Percentiles rank a stretch among this genome's conserved stretches.
phyloP scores from a whole-genome alignment of 2,888 invertebrate genomes.

The Eucriotettix oculatus region DNA sequence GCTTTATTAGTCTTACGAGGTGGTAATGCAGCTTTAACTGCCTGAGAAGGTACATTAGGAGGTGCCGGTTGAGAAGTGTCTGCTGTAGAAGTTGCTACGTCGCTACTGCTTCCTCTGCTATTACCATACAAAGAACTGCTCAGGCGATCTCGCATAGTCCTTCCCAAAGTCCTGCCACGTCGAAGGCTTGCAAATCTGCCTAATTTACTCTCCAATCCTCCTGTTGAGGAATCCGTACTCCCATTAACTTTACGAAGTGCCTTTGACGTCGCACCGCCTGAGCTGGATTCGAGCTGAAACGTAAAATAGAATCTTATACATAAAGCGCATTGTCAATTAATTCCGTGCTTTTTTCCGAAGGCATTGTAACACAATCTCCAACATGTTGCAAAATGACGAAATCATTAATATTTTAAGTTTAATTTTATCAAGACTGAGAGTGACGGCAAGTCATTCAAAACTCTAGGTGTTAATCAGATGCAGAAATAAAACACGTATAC shows the following conservation, averaged over 20 bases:
- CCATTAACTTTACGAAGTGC: not conserved
- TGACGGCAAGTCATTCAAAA: too few species aligned
- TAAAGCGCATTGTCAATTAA: too few species aligned
- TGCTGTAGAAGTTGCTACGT: constrained; percentile 3
- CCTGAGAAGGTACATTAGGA: not conserved
- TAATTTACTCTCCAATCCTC: constrained; percentile 7
- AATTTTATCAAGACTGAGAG: too few species aligned
- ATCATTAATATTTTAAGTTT: too few species aligned
- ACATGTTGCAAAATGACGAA: too few species aligned
- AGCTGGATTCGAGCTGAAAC: too few species aligned
- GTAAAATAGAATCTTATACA: too few species aligned
- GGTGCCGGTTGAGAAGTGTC: constrained; percentile 21
- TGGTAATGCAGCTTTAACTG: constrained; percentile 14
- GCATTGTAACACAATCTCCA: too few species aligned
- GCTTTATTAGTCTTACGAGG: constrained; percentile 9
- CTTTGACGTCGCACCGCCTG: too few species aligned
- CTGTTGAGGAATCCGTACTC: constrained; percentile 3
- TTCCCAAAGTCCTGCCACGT: constrained; percentile 28
- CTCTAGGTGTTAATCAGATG: too few species aligned
- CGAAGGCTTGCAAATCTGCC: constrained; percentile 17
- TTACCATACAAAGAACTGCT: constrained; percentile 33
- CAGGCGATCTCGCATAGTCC: constrained; percentile 34
- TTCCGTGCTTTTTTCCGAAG: too few species aligned
- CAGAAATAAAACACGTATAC: too few species aligned
- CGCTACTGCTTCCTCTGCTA: not conserved